Base-by-base conservation (phyloP, 2,797 vertebrate genomes). In the Hippoglossus hippoglossus region DNA sequence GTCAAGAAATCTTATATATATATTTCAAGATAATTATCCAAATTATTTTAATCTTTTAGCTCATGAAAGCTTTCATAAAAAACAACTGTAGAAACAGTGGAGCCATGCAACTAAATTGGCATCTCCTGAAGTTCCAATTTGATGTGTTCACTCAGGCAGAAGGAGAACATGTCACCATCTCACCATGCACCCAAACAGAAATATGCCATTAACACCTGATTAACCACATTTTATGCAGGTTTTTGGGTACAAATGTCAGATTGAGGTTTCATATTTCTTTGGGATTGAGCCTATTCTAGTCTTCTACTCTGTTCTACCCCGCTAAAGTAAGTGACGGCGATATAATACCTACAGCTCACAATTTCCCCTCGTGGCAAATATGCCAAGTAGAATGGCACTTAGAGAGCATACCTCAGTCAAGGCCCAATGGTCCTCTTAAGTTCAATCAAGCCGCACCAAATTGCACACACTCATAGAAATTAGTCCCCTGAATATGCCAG, bases 1-100 rank as follows among this genome's bases (percentile, higher is more conserved):
- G 52, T 41, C 28, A 69, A 57, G 67, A 81, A 67, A 72, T 44
- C 24, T 63, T 70, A 49, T 44, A 63, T 46, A 70, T 49, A 70
- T 49, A n/a, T 67, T 69, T 69, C 46, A 63, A 53, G 58, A 60
- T 49, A 54, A 61, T 64, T 67, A 77, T 57, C 41, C 13, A 62
- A 58, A 77, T 52, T 31, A 71, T 56, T 79, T 54, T 1, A 47
- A 61, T 19, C 31, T 28, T 16, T 49, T 26, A 50, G 18, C 16
- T 53, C 39, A 67, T 63, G 31, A 68, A 46, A 39, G 36, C 36
- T 61, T 53, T 8, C 13, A 26, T 0, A n/a, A 53, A 66, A 66
- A 57, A 13, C 6, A 50, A 28, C n/a, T 41, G 46, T 7, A 15
- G 25, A 34, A 64, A 41, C 36, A 25, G 26, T 19, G 21, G 46